These are phyloP conservation scores for Clupea harengus DNA, from an alignment of 2,113 vertebrate genomes.

Conservation along the genomic window DNA sequence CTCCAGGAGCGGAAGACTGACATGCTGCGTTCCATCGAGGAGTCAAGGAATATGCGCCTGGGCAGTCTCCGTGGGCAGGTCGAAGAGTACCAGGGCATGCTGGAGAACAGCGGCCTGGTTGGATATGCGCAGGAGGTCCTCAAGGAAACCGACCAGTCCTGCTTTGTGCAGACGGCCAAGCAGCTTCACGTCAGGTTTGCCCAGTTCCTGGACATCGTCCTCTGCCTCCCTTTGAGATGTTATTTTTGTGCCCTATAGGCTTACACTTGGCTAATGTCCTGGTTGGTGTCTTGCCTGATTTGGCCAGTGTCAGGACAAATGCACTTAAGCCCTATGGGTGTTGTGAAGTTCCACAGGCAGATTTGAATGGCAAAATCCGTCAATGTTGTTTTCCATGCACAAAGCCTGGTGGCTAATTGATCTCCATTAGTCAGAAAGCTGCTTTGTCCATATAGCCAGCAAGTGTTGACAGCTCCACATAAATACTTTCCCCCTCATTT, in stretches of 20 bases:
- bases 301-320: constrained; percentile 29
- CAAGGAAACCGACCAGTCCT: constrained; percentile 95
- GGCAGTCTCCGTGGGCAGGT: constrained; percentile 83
- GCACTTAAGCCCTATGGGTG: constrained; percentile 40
- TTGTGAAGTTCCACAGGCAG: constrained; percentile 35
- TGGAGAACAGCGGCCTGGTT: constrained; percentile 94
- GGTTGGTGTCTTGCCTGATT: neutral
- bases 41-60: constrained; percentile 78
- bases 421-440: constrained; percentile 53
- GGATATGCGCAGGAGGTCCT: constrained; percentile 97
- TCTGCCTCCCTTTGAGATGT: neutral
- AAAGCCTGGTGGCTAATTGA: constrained; percentile 60
- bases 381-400: constrained; percentile 27
- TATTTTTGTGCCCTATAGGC: neutral
- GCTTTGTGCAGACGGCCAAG: constrained; percentile 96
- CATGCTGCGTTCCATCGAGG: constrained; percentile 83
- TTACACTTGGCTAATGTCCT: constrained; percentile 28
- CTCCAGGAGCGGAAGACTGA: constrained; percentile 84
- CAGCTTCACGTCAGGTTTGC: constrained; percentile 90
- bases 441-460: constrained; percentile 45
- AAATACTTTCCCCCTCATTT: neutral
- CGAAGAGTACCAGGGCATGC: constrained; percentile 95
- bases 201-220: constrained; percentile 35
- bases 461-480: neutral
- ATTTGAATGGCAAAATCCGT: constrained; percentile 33